Conservation (phyloP, 2,797 vertebrate species). For the Oreochromis grahami region DNA sequence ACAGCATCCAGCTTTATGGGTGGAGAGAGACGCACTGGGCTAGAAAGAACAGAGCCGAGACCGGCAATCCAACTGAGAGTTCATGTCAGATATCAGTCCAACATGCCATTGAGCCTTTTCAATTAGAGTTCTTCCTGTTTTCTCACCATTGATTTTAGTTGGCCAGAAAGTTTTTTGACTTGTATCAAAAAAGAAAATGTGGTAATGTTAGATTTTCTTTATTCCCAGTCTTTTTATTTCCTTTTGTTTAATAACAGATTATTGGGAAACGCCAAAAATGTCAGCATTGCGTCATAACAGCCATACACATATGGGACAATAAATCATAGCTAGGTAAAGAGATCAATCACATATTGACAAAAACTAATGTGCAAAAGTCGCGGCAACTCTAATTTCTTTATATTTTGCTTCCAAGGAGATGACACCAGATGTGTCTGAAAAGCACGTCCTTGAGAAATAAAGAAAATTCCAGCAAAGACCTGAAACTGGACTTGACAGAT, state of each 20-base stretch:
- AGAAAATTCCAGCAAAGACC: neutral
- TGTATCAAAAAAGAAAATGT: neutral
- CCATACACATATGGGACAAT: neutral
- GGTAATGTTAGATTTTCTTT: neutral
- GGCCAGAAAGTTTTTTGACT: neutral
- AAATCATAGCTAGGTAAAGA: neutral
- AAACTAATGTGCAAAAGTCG: neutral
- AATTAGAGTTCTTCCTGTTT: neutral
- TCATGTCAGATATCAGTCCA: neutral
- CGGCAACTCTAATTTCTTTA: neutral
- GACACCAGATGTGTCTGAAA: neutral
- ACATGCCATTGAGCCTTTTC: neutral
- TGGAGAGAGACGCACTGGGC: conserved; percentile 15
- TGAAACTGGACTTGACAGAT: neutral
- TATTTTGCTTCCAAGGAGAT: neutral
- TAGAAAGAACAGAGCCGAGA: neutral
- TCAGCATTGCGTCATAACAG: neutral
- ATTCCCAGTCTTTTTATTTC: too few relatives aligned
- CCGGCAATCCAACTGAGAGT: neutral
- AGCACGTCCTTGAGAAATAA: neutral
- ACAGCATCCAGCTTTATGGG: conserved; percentile 43
- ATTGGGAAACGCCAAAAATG: neutral
- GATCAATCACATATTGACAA: neutral
- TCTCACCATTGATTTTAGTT: neutral
- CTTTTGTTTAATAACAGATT: neutral